Base-by-base conservation (phyloP, 2,888 invertebrate species). In the Pandemis corylana region DNA sequence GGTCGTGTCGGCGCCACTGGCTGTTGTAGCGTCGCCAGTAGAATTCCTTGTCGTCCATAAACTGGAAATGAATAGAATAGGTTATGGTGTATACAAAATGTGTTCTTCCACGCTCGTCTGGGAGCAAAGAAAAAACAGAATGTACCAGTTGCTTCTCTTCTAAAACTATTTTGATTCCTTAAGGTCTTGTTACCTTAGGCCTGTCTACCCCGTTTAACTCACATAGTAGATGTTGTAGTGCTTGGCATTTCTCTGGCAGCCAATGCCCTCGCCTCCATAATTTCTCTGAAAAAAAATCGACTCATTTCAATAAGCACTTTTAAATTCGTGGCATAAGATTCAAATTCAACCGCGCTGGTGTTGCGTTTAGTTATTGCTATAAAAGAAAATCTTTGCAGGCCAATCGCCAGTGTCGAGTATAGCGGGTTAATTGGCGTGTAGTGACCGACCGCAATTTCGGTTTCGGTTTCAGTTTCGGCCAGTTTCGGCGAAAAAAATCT, bases 221-320 rank as follows among this genome's bases (percentile, higher is more conserved):
- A 70, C 70, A 12, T 42, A 7, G 53, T 53, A 42, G 44, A 0
- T 5, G 7, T 12, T 0, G 36, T 36, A 0, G 69, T 63, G 46
- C 49, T 15, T n/a, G 61, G 62, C 70, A 64, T 70, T 15, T 64
- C 10, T 2, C 70, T n/a, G 36, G 63, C 51, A 0, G 41, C 53
- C 5, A 28, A 2, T 0, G 70, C 70, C 12, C 70, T 49, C 1
- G 13, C 15, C 42, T 64, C 64, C 70, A 70, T 63, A 42, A 70
- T 63, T 3, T 70, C 63, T 42, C 70, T 70, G n/a, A 28, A 64
- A 44, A 51, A 13, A 49, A 28, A 66, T 36, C 5, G 7, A 0
- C 1, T 36, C 1, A 41, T 2, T 5, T 59, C 10, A 41, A 42
- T 13, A 10, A 41, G 36, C 4, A 41, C 9, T 7, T 9, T 41